Conservation (phyloP, 2,797 vertebrate species). For the Scolopax bukidnonensis region DNA sequence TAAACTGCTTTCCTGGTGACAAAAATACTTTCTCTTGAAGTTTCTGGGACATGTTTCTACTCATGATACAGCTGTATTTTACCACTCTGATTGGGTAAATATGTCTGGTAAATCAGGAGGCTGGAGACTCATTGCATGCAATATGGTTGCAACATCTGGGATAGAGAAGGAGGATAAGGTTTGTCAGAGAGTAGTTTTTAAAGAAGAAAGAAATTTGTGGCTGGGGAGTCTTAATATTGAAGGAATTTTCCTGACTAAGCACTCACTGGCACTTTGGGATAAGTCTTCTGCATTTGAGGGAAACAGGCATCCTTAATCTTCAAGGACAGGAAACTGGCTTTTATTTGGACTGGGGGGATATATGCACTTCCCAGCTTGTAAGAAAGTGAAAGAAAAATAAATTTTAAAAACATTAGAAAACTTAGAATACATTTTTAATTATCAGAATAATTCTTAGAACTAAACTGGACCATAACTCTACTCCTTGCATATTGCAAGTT, state of each 20-base stretch:
- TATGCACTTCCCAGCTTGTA: background rate
- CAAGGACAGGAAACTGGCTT: background rate
- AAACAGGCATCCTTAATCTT: background rate
- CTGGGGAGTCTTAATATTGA: background rate
- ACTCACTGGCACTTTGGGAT: background rate
- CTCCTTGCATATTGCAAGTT: background rate
- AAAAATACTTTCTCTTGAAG: background rate
- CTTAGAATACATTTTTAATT: background rate
- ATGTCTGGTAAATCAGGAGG: background rate
- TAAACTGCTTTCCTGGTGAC: background rate
- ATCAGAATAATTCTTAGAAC: background rate
- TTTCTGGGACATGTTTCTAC: background rate
- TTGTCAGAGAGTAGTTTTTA: background rate
- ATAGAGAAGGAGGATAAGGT: background rate
- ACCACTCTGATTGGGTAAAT: background rate
- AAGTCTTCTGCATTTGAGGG: background rate
- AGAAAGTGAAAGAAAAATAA: background rate
- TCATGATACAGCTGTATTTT: background rate
- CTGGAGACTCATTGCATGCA: background rate
- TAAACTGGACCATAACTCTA: background rate
- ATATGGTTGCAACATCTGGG: background rate
- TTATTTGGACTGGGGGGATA: background rate
- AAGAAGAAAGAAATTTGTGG: background rate
- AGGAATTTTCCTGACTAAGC: background rate
- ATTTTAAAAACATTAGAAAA: background rate